phyloP scores from a whole-genome alignment of 2,113 vertebrate species.

The Oostethus manadensis region DNA sequence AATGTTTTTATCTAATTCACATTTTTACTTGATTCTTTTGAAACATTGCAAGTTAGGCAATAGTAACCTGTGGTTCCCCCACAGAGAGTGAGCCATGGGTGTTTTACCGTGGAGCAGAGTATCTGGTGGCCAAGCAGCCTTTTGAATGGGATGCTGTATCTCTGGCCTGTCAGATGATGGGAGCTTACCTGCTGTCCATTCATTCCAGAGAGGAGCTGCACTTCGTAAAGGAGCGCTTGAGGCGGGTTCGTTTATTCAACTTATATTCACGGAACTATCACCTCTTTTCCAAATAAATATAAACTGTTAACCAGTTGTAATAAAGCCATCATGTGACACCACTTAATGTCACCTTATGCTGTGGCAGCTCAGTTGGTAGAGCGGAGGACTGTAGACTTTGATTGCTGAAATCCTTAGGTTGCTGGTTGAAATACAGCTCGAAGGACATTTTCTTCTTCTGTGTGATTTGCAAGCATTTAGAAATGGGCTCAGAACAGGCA shows the following conservation, averaged over 20 bases:
- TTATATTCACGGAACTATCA: neutral
- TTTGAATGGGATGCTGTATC: constrained; percentile 74
- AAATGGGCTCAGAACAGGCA: too few relatives aligned
- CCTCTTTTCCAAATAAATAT: neutral
- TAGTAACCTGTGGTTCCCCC: neutral
- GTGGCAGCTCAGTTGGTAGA: constrained; percentile 62
- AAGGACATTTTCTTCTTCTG: too few relatives aligned
- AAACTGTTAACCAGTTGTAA: neutral
- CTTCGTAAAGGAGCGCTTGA: constrained; percentile 81
- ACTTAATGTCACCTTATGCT: constrained; percentile 3
- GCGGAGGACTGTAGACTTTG: constrained; percentile 48
- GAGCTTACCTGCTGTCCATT: constrained; percentile 75
- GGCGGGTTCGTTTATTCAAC: constrained; percentile 66
- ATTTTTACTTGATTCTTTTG: neutral
- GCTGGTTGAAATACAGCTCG: too few relatives aligned
- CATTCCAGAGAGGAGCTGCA: constrained; percentile 80
- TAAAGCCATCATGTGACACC: too few relatives aligned
- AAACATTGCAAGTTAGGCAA: neutral
- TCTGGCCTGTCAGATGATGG: constrained; percentile 84
- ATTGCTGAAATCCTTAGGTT: too few relatives aligned
- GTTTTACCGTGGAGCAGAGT: constrained; percentile 84
- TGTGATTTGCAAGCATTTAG: too few relatives aligned
- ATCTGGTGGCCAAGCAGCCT: constrained; percentile 73
- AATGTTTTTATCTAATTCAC: neutral
- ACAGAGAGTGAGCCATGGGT: constrained; percentile 83